Evolutionary conservation across 2,113 vertebrate species (phyloP), one percentile per base, ranked within the genome.

Genomic region (Octodon degus): DNA sequence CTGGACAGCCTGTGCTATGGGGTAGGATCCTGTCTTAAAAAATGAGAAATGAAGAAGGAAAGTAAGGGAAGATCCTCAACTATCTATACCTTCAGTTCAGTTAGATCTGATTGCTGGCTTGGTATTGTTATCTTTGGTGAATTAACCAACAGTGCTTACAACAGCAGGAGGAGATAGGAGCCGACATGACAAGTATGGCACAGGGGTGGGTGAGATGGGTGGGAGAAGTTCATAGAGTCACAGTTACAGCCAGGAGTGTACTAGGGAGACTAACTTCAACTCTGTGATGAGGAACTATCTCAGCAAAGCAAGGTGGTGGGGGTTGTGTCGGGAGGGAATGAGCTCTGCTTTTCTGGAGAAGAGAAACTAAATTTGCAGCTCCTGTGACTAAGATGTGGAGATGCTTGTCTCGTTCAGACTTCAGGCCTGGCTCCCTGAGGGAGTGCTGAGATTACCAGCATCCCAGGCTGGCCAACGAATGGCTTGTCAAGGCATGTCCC

Each of bases 401-500:
- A 55, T 83, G 80, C 94, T 72, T 91, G 85, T 90, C 70, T 67
- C 37, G 0, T 68, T 81, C 72, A 32, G 77, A 70, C 77, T 43
- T 77, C 68, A 65, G 84, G 58, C 80, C 76, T 76, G 68, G 58
- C 74, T 90, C n/a, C 1, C 0, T 0, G 43, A 53, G 63, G 90
- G 22, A 19, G 55, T 85, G 58, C 10, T 27, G 25, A 63, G 74
- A 32, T 79, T 93, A 84, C 53, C 65, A 32, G 90, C 80, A 72
- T 37, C 81, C 6, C 30, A 7, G 43, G 90, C 84, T 12, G 25
- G 84, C 80, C 62, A 3, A 24, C 68, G 84, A 17, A 12, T 19
- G 16, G 90, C 96, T 83, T 98, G 96, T 94, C 93, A 3, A 47
- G 93, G 90, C 97, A 96, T 74, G 84, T 87, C 90, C 32, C 62